Percentiles rank a stretch among this genome's conserved stretches.
Conservation (phyloP, 1,140 invertebrate genomes). For the Apis dorsata region DNA sequence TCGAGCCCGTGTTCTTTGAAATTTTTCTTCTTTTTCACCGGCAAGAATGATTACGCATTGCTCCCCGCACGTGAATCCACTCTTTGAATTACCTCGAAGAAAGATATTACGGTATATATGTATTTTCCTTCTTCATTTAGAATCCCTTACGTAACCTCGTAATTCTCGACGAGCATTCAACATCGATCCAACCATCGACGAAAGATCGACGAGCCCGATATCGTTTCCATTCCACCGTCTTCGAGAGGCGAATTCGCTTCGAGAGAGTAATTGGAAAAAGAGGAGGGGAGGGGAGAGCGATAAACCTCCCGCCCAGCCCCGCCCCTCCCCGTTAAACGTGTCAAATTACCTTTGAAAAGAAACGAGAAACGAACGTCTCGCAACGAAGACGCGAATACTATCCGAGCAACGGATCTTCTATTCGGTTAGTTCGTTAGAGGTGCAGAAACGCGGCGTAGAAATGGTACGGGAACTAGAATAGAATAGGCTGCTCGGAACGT, state of each 20-base stretch:
- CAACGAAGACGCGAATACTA: neutral
- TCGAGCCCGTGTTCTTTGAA: neutral
- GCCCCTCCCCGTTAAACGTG: neutral
- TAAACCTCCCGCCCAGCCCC: constrained; percentile 9
- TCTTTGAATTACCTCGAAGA: too few species aligned
- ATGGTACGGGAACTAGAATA: constrained; percentile 48
- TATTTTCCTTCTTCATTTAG: too few species aligned
- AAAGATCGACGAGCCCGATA: too few species aligned
- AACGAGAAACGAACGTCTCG: neutral
- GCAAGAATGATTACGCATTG: too few species aligned
- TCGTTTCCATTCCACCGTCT: neutral
- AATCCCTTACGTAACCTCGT: too few species aligned
- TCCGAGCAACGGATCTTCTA: neutral
- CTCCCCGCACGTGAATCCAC: too few species aligned
- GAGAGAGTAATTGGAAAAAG: neutral
- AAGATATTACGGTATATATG: too few species aligned
- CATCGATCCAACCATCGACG: too few species aligned
- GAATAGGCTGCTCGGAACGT: constrained; percentile 34
- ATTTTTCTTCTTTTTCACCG: neutral
- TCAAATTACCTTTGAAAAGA: constrained; percentile 22
- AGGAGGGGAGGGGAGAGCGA: neutral
- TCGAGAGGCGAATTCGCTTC: neutral
- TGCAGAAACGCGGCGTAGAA: constrained; percentile 17
- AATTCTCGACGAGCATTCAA: too few species aligned
- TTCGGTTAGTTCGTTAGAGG: constrained; percentile 38